Conservation (phyloP, 2,113 vertebrate species). For the Motacilla tschutschensis region DNA sequence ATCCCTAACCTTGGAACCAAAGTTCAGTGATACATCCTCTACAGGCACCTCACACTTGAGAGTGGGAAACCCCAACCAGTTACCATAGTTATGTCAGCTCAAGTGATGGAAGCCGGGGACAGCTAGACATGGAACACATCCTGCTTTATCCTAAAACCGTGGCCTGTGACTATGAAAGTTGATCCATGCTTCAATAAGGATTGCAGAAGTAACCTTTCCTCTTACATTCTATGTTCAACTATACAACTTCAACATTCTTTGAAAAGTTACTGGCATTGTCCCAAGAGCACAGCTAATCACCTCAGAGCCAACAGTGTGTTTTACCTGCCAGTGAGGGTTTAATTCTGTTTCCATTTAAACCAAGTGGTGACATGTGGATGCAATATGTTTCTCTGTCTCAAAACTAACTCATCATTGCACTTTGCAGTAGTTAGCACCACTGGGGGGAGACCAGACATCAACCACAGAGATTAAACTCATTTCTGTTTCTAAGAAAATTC, state of each 20-base stretch:
- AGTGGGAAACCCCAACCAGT: background rate
- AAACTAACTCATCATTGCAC: background rate
- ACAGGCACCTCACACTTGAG: background rate
- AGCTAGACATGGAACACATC: background rate
- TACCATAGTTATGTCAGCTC: accelerated
- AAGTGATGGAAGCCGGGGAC: background rate
- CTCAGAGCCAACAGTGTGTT: background rate
- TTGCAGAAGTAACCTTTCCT: background rate
- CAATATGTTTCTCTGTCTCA: background rate
- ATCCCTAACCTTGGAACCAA: background rate
- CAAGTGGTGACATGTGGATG: background rate
- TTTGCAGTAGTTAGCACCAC: background rate
- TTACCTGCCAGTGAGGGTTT: background rate
- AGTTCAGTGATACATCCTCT: background rate
- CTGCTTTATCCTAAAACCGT: background rate
- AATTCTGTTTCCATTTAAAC: background rate
- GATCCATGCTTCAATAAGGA: background rate
- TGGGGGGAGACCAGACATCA: background rate
- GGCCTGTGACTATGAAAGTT: background rate
- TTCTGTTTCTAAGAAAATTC: background rate
- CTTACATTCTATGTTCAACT: background rate
- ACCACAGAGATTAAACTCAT: background rate
- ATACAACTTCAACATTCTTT: background rate
- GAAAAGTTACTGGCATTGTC: background rate
- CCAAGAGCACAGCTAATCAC: background rate